Conservation (phyloP, 2,888 invertebrate species). For the Tiliacea citrago region DNA sequence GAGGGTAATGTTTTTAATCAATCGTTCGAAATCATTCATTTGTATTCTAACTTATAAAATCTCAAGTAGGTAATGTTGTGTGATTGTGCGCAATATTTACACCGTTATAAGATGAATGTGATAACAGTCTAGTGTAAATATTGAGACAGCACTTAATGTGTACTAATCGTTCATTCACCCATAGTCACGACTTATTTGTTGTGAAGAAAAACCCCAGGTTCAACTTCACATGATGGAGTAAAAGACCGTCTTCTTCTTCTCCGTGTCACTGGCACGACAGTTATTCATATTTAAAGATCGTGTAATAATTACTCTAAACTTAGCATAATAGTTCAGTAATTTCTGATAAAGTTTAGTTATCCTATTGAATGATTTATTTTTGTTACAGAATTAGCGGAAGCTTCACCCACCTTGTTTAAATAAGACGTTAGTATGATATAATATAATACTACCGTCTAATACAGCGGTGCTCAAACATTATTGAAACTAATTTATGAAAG, state of each 20-base stretch:
- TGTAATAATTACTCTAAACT: too few relatives aligned
- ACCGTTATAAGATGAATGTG: slow-evolving; percentile 12
- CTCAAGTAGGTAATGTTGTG: not conserved
- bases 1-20: not conserved
- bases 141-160: slow-evolving; percentile 31
- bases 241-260: too few relatives aligned
- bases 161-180: slow-evolving; percentile 6
- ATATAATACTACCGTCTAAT: slow-evolving; percentile 30
- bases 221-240: not conserved
- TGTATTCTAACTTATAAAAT: not conserved
- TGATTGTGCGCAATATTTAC: slow-evolving; percentile 32
- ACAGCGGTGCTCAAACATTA: slow-evolving; percentile 44
- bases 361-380: not conserved
- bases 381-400: slow-evolving; percentile 9
- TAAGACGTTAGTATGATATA: slow-evolving; percentile 14
- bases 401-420: slow-evolving; percentile 35
- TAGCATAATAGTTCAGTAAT: not conserved
- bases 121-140: slow-evolving; percentile 34
- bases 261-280: too few relatives aligned
- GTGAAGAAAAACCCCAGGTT: not conserved
- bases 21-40: not conserved
- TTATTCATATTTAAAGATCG: too few relatives aligned
- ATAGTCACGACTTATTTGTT: slow-evolving; percentile 14
- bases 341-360: not conserved
- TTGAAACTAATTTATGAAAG: not conserved